Evolutionary conservation across 2,113 vertebrate species (phyloP).

Genomic region (Mesitornis unicolor): DNA sequence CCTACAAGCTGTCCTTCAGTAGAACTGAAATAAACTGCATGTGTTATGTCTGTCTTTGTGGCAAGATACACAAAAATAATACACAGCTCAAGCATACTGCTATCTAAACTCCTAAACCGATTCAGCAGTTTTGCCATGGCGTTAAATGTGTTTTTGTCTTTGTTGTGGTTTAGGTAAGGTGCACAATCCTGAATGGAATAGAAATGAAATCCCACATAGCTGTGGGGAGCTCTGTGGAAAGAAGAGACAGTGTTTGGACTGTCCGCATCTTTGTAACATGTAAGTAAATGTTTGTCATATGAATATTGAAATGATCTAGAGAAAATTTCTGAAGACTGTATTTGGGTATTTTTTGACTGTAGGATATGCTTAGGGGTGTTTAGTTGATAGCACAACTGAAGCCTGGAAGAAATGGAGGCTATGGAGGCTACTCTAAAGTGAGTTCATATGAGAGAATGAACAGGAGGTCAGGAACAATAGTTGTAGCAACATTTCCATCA

Average conservation of each 20-base stretch:
- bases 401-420: not conserved
- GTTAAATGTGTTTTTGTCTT: slow-evolving; percentile 14
- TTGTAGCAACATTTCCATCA: not conserved
- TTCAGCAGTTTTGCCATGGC: too few relatives aligned
- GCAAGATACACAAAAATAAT: too few relatives aligned
- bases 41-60: too few relatives aligned
- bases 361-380: not conserved
- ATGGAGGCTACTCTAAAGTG: too few relatives aligned
- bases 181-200: slow-evolving; percentile 95
- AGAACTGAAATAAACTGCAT: too few relatives aligned
- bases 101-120: too few relatives aligned
- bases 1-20: too few relatives aligned
- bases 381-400: not conserved
- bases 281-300: slow-evolving; percentile 71
- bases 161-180: slow-evolving; percentile 82
- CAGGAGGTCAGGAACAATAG: not conserved
- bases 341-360: not conserved
- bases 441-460: not conserved
- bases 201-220: slow-evolving; percentile 97
- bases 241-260: slow-evolving; percentile 87
- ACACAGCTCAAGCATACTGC: too few relatives aligned
- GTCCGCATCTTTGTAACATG: slow-evolving; percentile 97
- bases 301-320: not conserved
- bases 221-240: slow-evolving; percentile 97
- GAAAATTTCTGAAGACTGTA: not conserved